Conservation (phyloP, 2,113 vertebrate genomes). For the Laticauda laticaudata region DNA sequence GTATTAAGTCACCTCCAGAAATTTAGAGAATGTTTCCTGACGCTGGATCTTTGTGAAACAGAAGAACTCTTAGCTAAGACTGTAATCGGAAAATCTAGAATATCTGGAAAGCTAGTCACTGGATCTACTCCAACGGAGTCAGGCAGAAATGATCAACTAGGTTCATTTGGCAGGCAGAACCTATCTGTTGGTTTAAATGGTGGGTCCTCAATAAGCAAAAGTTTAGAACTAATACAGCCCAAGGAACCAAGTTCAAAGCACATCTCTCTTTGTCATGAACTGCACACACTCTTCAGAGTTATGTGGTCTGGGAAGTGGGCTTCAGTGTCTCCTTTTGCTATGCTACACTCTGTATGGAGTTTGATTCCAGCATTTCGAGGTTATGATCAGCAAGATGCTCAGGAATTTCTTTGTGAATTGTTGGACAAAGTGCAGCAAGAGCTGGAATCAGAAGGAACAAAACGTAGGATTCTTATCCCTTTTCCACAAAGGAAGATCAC, state of each 20-base stretch:
- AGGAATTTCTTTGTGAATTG: slow-evolving; percentile 97
- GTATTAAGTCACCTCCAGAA: slow-evolving; percentile 98
- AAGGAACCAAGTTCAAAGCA: slow-evolving; percentile 93
- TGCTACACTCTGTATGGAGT: slow-evolving; percentile 98
- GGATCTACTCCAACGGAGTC: slow-evolving; percentile 64
- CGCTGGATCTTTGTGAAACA: slow-evolving; percentile 91
- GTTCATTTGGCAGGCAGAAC: slow-evolving; percentile 64
- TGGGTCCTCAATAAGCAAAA: slow-evolving; percentile 70
- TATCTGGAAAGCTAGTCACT: slow-evolving; percentile 67
- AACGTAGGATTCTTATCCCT: slow-evolving; percentile 90
- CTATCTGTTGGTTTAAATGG: slow-evolving; percentile 72
- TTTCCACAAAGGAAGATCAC: slow-evolving; percentile 96
- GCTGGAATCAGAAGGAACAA: slow-evolving; percentile 90
- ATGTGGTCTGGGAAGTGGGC: slow-evolving; percentile 99
- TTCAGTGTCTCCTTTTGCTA: slow-evolving; percentile 95
- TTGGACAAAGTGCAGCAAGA: slow-evolving; percentile 98
- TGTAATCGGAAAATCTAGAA: slow-evolving; percentile 74
- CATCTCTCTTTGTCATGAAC: slow-evolving; percentile 96
- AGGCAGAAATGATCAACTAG: slow-evolving; percentile 64
- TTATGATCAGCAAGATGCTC: slow-evolving; percentile 97
- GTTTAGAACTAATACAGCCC: slow-evolving; percentile 86
- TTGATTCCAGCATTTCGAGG: slow-evolving; percentile 95
- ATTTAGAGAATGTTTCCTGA: slow-evolving; percentile 97
- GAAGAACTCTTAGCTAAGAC: slow-evolving; percentile 91
- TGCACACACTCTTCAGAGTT: slow-evolving; percentile 97